phyloP scores from a whole-genome alignment of 2,888 invertebrate genomes.

The Reticulitermes lucifugus region DNA sequence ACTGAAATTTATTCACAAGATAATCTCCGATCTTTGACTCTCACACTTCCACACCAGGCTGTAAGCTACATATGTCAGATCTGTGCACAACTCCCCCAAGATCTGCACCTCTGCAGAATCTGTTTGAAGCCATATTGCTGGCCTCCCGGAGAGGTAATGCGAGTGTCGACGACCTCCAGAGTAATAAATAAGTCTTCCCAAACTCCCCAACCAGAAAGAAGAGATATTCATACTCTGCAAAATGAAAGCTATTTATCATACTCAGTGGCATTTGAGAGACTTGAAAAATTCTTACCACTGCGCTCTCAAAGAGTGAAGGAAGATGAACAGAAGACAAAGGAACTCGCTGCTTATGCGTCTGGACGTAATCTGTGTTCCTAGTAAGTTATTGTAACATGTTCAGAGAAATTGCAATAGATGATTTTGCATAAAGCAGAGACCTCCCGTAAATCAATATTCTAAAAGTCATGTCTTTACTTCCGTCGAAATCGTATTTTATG shows the following conservation, averaged over 20 bases:
- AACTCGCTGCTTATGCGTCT: no score
- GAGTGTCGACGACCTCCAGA: background rate
- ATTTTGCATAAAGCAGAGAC: no score
- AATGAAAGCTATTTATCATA: conserved; percentile 30
- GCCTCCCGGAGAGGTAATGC: conserved; percentile 5
- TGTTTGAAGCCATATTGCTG: conserved; percentile 10
- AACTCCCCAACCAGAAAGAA: background rate
- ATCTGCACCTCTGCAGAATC: conserved; percentile 17
- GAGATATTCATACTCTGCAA: conserved; percentile 12
- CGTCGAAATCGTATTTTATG: no score
- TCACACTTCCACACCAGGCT: background rate
- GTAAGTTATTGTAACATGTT: no score
- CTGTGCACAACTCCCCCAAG: background rate
- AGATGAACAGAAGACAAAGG: background rate
- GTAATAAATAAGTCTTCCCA: conserved; percentile 23
- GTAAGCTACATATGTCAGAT: background rate
- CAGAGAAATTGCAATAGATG: no score
- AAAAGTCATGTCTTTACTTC: no score
- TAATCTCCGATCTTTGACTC: background rate
- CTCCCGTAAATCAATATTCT: no score
- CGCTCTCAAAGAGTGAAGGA: background rate
- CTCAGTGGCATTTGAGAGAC: conserved; percentile 6
- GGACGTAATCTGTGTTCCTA: no score
- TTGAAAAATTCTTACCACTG: background rate
- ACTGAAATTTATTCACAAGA: background rate